Conservation (phyloP, 2,888 invertebrate genomes). For the Melieria picta region DNA sequence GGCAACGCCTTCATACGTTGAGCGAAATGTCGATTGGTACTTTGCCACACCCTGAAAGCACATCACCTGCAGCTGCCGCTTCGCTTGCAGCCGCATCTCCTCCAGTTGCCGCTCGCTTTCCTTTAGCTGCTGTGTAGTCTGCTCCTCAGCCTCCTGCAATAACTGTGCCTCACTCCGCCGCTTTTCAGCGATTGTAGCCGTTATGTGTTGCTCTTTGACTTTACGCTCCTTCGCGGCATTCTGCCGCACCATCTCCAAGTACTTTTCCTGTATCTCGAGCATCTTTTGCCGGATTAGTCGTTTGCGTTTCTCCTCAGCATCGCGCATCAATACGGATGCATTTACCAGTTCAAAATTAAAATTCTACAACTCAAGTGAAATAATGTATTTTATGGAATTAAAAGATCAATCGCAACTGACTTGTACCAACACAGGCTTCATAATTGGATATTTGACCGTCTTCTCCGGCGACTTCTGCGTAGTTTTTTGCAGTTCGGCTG, state of each 20-base stretch:
- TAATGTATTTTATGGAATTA: background rate
- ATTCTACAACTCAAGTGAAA: constrained; percentile 36
- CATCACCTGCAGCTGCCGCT: constrained; percentile 53
- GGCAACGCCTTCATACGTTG: constrained; percentile 70
- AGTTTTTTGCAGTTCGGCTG: background rate
- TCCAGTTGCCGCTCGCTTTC: constrained; percentile 51
- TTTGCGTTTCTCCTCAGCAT: constrained; percentile 51
- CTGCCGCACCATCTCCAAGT: constrained; percentile 35
- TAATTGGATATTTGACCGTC: too few species aligned
- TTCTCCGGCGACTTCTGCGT: too few species aligned
- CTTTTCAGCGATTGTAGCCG: constrained; percentile 40
- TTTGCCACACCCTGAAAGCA: constrained; percentile 70
- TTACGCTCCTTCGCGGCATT: constrained; percentile 39
- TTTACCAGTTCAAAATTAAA: constrained; percentile 51
- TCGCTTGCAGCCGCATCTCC: constrained; percentile 48
- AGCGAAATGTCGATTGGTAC: constrained; percentile 70
- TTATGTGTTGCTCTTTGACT: constrained; percentile 38
- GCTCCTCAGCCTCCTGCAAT: constrained; percentile 52
- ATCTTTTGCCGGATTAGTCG: constrained; percentile 49
- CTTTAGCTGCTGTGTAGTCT: constrained; percentile 48
- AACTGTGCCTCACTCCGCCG: constrained; percentile 49
- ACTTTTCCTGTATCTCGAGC: constrained; percentile 59
- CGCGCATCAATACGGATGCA: constrained; percentile 49
- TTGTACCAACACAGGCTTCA: too few species aligned
- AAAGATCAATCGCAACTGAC: too few species aligned